Evolutionary conservation across 2,888 invertebrate genomes (phyloP).

Genomic region (Apomyelois bistriatella): DNA sequence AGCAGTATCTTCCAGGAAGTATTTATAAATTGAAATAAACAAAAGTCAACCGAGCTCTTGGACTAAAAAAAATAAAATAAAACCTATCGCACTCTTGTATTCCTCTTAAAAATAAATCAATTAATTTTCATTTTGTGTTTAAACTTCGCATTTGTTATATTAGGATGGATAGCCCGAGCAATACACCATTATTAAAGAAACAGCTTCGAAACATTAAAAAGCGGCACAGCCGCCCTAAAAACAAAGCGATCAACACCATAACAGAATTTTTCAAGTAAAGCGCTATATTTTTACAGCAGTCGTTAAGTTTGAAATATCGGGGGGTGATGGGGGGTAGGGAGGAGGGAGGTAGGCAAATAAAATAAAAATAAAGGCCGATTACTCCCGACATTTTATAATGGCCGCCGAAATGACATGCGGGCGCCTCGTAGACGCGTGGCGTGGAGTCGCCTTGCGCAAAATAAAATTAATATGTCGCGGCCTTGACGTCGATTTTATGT

Average conservation of each 20-base stretch:
- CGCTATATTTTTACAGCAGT: conserved; percentile 74
- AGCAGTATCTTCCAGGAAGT: no score
- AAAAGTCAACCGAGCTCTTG: no score
- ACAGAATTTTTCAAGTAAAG: conserved; percentile 61
- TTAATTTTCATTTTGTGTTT: no score
- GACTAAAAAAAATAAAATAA: no score
- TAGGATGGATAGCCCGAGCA: no score
- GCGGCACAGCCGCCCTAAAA: conserved; percentile 20
- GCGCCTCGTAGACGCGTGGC: conserved; percentile 55
- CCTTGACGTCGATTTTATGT: conserved; percentile 13
- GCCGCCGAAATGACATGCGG: conserved; percentile 75
- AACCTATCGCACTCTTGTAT: no score
- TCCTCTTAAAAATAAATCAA: no score
- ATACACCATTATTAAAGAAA: not conserved
- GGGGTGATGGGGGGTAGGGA: conserved; percentile 33
- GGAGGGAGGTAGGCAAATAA: conserved; percentile 64
- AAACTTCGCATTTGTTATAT: no score
- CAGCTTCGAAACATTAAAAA: conserved; percentile 1
- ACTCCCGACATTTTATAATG: conserved; percentile 78
- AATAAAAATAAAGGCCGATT: conserved; percentile 78
- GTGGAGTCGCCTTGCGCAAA: conserved; percentile 29
- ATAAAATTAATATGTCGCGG: conserved; percentile 35
- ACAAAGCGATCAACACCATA: conserved; percentile 40
- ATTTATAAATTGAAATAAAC: no score
- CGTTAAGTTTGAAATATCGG: conserved; percentile 78